A percentile compares a stretch with the other conserved stretches of the same genome.
Conservation (phyloP, 2,797 vertebrate species). For the Acanthurus tractus region DNA sequence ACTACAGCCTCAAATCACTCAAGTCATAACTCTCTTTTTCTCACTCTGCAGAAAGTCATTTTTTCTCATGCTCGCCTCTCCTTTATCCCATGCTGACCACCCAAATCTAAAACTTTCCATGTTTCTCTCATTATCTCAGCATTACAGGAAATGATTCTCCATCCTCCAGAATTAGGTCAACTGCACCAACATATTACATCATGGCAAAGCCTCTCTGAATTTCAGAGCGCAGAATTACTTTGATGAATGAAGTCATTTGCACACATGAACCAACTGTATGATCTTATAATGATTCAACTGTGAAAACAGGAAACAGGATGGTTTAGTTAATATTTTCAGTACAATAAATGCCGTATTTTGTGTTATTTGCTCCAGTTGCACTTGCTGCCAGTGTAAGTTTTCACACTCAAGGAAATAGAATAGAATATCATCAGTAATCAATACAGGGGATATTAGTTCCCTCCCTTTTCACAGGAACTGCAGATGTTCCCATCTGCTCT, state of each 20-base stretch:
- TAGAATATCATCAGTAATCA: constrained; percentile 54
- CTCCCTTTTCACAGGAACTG: constrained; percentile 47
- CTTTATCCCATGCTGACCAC: constrained; percentile 58
- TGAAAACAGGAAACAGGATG: constrained; percentile 16
- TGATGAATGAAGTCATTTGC: constrained; percentile 74
- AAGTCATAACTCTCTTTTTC: constrained; percentile 53
- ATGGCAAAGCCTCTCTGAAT: constrained; percentile 51
- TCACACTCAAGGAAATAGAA: constrained; percentile 40
- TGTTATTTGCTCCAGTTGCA: constrained; percentile 40
- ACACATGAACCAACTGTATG: constrained; percentile 52
- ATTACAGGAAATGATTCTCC: constrained; percentile 65
- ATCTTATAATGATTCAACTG: constrained; percentile 41
- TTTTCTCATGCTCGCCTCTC: constrained; percentile 30
- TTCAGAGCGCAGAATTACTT: constrained; percentile 54
- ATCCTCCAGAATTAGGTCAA: constrained; percentile 75
- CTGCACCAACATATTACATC: constrained; percentile 70
- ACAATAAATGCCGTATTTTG: not conserved
- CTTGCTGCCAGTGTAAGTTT: constrained; percentile 22
- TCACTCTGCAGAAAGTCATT: constrained; percentile 9
- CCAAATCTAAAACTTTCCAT: constrained; percentile 56
- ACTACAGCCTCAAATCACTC: constrained; percentile 68
- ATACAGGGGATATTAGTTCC: constrained; percentile 28
- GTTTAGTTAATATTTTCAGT: constrained; percentile 12
- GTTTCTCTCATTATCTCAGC: constrained; percentile 67
- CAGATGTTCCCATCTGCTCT: constrained; percentile 50